Evolutionary conservation across 2,888 invertebrate genomes (phyloP).

Genomic region (Branchellion lobata): DNA sequence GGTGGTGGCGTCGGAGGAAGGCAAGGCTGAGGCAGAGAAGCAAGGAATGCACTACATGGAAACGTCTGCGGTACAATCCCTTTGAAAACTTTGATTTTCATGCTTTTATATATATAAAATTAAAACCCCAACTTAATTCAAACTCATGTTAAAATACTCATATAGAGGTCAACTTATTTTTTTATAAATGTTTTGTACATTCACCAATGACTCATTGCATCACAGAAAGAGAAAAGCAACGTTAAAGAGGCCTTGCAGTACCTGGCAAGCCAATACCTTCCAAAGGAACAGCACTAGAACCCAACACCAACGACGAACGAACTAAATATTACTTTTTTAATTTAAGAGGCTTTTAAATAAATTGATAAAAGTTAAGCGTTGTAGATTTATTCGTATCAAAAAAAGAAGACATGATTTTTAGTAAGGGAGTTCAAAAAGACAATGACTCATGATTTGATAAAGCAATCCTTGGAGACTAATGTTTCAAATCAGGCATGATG

Average conservation of each 20-base stretch:
- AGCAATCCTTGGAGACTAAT: no score
- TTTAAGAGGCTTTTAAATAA: no score
- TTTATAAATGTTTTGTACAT: no score
- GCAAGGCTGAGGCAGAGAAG: conserved; percentile 2
- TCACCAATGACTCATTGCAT: background rate
- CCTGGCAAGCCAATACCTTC: conserved; percentile 11
- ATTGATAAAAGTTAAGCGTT: no score
- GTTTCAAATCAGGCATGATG: conserved; percentile 8
- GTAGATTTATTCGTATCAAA: no score
- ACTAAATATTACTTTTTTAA: no score
- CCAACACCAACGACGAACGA: no score
- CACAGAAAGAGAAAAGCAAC: conserved; percentile 32
- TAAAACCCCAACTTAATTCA: no score
- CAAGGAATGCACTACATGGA: background rate
- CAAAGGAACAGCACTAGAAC: background rate
- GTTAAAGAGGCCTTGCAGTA: conserved; percentile 18
- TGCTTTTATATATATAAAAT: conserved; percentile 1
- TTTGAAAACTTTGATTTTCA: no score
- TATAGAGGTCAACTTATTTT: no score
- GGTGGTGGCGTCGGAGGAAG: conserved; percentile 3
- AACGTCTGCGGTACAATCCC: conserved; percentile 23
- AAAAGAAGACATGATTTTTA: background rate
- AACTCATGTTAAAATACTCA: no score
- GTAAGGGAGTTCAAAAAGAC: background rate
- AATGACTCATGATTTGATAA: background rate